Evolutionary conservation across 2,113 vertebrate genomes (phyloP), one percentile per base, ranked within the genome.

Genomic region (Pelvicachromis taeniatus): DNA sequence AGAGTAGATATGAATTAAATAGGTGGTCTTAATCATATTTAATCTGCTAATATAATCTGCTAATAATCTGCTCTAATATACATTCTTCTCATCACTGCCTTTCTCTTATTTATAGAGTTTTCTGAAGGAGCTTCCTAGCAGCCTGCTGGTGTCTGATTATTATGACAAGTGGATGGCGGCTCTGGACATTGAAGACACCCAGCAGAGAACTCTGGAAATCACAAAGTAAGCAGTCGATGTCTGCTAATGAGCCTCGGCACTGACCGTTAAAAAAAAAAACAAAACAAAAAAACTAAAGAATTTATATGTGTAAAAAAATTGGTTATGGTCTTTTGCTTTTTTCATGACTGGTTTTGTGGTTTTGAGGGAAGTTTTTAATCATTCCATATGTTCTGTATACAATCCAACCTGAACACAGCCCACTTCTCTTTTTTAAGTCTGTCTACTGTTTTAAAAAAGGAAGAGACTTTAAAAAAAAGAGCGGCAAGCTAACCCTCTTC

Each of bases 121-220:
- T 86, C 97, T 99, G 53, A 95, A 97, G 82, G 97, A 97, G 3
- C 97, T 99, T 89, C 99, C 99, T 2, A 95, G 93, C 79, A 98
- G 97, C 84, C 96, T 99, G 14, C 94, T 99, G 52, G 96, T 94
- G 2, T 94, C 95, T 1, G 95, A 97, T 17, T 96, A 97, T 68
- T 98, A 97, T 19, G 90, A 96, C 9, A 93, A 93, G 26, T 99
- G 99, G 98, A 97, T 98, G 93, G 59, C 52, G 0, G 97, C 97
- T 54, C 83, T 99, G 88, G 96, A 97, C 56, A 96, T 89, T 26
- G 91, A 93, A 77, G 94, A 77, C 2, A 65, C 91, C 38, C 91
- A 95, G 84, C 95, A 97, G 89, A 96, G 91, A 93, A 92, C 87
- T 4, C 88, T 95, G 59, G 96, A 96, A 84, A 81, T 99, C 78